phyloP scores from a whole-genome alignment of 2,113 vertebrate species.

The Parus major region DNA sequence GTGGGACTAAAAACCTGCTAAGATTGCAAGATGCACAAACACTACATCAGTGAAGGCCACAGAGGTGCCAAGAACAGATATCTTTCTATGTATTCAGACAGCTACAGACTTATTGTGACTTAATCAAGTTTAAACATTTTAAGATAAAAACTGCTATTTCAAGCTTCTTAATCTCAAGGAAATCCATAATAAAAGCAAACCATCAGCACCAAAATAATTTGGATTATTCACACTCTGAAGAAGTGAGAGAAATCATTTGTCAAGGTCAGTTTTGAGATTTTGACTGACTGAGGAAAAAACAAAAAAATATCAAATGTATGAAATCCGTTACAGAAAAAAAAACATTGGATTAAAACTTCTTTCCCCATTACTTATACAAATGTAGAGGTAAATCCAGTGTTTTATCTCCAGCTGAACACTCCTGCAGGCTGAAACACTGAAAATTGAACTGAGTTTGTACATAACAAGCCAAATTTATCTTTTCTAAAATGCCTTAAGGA shows the following conservation, averaged over 20 bases:
- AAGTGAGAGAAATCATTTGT: slow-evolving; percentile 23
- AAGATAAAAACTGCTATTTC: slow-evolving; percentile 39
- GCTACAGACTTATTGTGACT: neutral
- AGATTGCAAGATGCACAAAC: neutral
- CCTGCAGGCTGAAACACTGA: neutral
- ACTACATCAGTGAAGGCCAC: neutral
- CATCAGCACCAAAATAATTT: slow-evolving; percentile 33
- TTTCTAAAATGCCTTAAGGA: neutral
- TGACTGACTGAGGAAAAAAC: neutral
- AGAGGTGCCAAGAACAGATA: neutral
- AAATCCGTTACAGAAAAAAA: neutral
- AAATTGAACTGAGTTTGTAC: neutral
- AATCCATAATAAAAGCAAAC: slow-evolving; percentile 37
- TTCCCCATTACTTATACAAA: neutral
- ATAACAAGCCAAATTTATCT: neutral
- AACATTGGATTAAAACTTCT: neutral
- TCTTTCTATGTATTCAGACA: neutral
- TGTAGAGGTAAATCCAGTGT: neutral
- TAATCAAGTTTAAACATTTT: slow-evolving; percentile 22
- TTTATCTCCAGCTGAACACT: neutral
- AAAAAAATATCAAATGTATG: neutral
- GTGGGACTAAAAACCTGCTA: neutral
- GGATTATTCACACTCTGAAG: slow-evolving; percentile 24
- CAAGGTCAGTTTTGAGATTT: slow-evolving; percentile 26
- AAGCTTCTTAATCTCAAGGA: slow-evolving; percentile 26